Percentiles rank a stretch among this genome's conserved stretches.
Conservation (phyloP, 2,113 vertebrate genomes). For the Chaenogobius annularis region DNA sequence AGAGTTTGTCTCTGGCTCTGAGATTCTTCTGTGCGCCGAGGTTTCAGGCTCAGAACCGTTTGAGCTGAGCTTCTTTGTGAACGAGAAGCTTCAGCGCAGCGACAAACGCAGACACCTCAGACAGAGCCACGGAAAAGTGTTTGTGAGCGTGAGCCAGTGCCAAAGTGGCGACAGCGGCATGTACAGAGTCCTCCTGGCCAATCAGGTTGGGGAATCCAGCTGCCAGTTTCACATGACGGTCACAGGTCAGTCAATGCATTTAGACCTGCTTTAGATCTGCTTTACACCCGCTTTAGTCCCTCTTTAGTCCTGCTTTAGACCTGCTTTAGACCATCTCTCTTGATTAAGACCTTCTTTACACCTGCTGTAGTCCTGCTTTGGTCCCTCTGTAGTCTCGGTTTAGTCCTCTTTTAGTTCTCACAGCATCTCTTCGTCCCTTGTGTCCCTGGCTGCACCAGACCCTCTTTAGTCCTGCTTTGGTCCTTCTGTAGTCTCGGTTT, state of each 20-base stretch:
- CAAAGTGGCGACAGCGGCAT: conserved; percentile 84
- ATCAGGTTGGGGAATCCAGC: conserved; percentile 85
- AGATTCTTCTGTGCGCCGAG: conserved; percentile 84
- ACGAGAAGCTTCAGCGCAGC: conserved; percentile 83
- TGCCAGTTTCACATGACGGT: conserved; percentile 84
- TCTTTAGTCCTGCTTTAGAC: not conserved
- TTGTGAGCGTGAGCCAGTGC: conserved; percentile 86
- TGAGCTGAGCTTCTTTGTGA: conserved; percentile 89
- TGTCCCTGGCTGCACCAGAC: no score
- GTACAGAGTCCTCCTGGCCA: conserved; percentile 86
- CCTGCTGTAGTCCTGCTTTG: not conserved
- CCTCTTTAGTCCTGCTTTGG: not conserved
- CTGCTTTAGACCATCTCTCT: no score
- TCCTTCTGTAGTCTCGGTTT: not conserved
- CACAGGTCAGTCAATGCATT: conserved; percentile 86
- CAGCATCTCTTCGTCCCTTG: no score
- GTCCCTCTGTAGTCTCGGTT: not conserved
- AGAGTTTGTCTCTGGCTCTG: conserved; percentile 86
- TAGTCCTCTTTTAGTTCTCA: not conserved
- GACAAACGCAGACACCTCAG: conserved; percentile 85
- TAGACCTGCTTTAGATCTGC: not conserved
- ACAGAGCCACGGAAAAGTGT: conserved; percentile 79
- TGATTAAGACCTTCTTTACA: not conserved
- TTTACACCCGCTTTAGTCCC: not conserved
- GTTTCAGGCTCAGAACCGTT: conserved; percentile 88